These are phyloP conservation scores for Batillaria attramentaria DNA, from an alignment of 1,140 invertebrate species.

Conservation along the genomic window DNA sequence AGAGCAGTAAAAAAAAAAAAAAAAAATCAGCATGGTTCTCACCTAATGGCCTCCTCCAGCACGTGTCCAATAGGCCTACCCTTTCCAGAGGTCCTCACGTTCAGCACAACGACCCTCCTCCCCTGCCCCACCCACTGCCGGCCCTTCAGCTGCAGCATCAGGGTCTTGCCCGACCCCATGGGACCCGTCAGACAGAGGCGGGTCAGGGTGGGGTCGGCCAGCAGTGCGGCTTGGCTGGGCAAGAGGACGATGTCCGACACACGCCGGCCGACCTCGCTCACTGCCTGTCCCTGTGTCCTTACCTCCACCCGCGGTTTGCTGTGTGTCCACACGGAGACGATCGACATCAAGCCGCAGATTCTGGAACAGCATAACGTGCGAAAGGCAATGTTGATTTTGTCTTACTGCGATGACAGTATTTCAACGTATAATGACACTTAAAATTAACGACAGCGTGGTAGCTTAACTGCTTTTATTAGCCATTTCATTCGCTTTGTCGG, in stretches of 20 bases:
- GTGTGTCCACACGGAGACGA: conserved; percentile 25
- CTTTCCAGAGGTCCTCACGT: conserved; percentile 8
- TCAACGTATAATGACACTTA: too few relatives aligned
- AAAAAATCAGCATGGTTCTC: not conserved
- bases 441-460: too few relatives aligned
- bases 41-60: conserved; percentile 20
- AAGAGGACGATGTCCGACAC: conserved; percentile 27
- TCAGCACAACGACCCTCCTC: conserved; percentile 23
- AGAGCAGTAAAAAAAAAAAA: too few relatives aligned
- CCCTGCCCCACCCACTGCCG: conserved; percentile 24
- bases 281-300: conserved; percentile 8
- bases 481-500: too few relatives aligned
- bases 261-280: conserved; percentile 18
- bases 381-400: too few relatives aligned
- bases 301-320: conserved; percentile 30
- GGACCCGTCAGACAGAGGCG: conserved; percentile 27
- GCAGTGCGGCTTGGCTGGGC: conserved; percentile 2
- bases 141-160: conserved; percentile 27
- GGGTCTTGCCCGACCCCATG: conserved; percentile 26
- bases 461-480: too few relatives aligned
- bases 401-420: too few relatives aligned
- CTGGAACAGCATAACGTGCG: too few relatives aligned
- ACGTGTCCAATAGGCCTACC: conserved; percentile 14
- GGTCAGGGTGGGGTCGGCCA: conserved; percentile 6
- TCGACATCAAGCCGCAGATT: conserved; percentile 25